Evolutionary conservation across 2,888 invertebrate species (phyloP), one percentile per base, ranked within the genome.

Genomic region (Thecocarcelia acutangulata): DNA sequence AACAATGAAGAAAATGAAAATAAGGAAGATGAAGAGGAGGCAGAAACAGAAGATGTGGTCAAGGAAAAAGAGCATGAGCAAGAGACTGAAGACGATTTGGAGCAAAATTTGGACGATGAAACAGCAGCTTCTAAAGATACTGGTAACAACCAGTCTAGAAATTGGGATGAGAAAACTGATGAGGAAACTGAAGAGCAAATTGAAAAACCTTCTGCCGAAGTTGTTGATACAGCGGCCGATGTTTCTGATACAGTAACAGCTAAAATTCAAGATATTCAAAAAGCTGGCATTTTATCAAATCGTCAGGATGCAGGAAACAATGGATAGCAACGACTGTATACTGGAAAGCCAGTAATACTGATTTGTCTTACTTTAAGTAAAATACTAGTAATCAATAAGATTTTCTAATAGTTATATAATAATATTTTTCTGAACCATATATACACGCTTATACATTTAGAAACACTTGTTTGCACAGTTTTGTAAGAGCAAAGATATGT

Each of bases 241-340:
- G 15, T 3, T 0, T 13, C 50, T 2, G 68, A 58, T 11, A 52
- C n/a, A 0, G 77, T 46, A 12, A 74, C 64, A 5, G 28, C 48
- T 21, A 81, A 50, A 50, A 17, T 37, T 13, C 17, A 69, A 11
- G 74, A 78, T 2, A 28, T 78, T 9, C 50, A 58, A 46, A 33
- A 24, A 13, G 82, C 78, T 9, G 78, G 70, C 0, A 15, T 82
- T 54, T 54, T 66, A 8, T 40, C 64, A n/a, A 58, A 42, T 2
- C 8, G 37, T 0, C 37, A 69, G 28, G 46, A 28, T 11, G 15
- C 42, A 4, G 66, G 37, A 3, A 59, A 28, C 15, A 61, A 44
- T 61, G 78, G 78, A 75, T 78, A 78, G 44, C 78, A 82, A 56
- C 58, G 46, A 56, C 3, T 70, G 15, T 50, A 61, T 19, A 54